phyloP scores from a whole-genome alignment of 2,113 vertebrate species.

The Narcine bancroftii region DNA sequence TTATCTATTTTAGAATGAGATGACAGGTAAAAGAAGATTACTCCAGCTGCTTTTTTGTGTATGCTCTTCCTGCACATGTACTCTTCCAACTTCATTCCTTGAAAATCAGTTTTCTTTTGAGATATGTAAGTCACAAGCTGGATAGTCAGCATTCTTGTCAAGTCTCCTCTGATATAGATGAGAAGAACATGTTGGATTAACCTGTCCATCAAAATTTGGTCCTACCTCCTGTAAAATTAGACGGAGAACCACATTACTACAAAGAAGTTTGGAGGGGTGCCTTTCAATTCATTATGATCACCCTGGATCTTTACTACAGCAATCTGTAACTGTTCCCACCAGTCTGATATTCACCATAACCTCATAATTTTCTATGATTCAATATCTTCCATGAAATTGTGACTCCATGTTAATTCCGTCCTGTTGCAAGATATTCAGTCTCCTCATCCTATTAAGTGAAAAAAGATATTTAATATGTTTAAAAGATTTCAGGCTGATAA shows the following conservation, averaged over 20 bases:
- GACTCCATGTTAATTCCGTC: not conserved
- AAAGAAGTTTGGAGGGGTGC: not conserved
- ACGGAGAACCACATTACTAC: not conserved
- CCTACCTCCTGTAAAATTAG: not conserved
- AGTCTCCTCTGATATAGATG: not conserved
- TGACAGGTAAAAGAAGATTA: not conserved
- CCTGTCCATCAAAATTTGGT: not conserved
- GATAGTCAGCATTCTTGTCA: not conserved
- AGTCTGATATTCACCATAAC: not conserved
- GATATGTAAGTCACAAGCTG: not conserved
- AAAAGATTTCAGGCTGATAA: too few species aligned
- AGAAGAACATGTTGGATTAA: not conserved
- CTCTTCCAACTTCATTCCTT: not conserved
- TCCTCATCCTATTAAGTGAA: too few species aligned
- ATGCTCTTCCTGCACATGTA: not conserved
- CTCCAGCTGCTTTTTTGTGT: not conserved
- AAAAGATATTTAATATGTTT: too few species aligned
- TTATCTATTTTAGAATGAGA: not conserved
- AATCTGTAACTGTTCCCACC: not conserved
- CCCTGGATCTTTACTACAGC: too few species aligned
- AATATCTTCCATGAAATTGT: not conserved
- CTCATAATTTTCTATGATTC: not conserved
- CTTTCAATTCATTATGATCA: not conserved
- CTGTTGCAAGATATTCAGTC: not conserved
- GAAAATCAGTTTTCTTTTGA: constrained; percentile 8